Evolutionary conservation across 1,140 invertebrate genomes (phyloP), one percentile per base, ranked within the genome.

Genomic region (Monochamus saltuarius): DNA sequence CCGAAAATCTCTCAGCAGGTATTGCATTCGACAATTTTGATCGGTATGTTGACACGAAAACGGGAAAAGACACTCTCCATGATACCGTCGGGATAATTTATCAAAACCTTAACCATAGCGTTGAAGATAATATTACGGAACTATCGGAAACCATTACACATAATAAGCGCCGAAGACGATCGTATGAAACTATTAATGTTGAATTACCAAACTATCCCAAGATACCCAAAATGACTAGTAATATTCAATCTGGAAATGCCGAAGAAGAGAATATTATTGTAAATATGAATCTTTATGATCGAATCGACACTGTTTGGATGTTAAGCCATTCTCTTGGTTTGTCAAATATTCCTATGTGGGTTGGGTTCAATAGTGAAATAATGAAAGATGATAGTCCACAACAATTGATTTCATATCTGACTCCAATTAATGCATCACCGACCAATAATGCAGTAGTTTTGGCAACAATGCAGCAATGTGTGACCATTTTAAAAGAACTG

Each of bases 21-120:
- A 54, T 80, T 34, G 78, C 77, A 1, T 81, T 66, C 53, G 76
- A 80, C 59, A 80, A 79, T 67, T 79, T 68, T 61, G 75, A 78
- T 64, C 60, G 78, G 17, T 78, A 73, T 56, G 77, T 77, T 16
- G 77, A 81, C 46, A 80, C 78, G 19, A 19, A 63, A 6, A 72
- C 59, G 66, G 77, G 77, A 29, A 76, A 75, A 67, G 76, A 75
- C 19, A 80, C 77, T 59, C 47, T 80, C 1, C 74, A 80, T 65
- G 79, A 80, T 56, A 81, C 77, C 8, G 78, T 80, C n/a, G 79
- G 78, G 16, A 79, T 81, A 38, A 75, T 76, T 52, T 77, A 68
- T 66, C 29, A 64, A 62, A 55, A 64, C 36, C 46, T 61, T 13
- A 38, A 50, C 0, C 42, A 17, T 2, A 38, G 10, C 10, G 1